Conservation (phyloP, 2,888 invertebrate genomes). For the Camptogramma bilineatum region DNA sequence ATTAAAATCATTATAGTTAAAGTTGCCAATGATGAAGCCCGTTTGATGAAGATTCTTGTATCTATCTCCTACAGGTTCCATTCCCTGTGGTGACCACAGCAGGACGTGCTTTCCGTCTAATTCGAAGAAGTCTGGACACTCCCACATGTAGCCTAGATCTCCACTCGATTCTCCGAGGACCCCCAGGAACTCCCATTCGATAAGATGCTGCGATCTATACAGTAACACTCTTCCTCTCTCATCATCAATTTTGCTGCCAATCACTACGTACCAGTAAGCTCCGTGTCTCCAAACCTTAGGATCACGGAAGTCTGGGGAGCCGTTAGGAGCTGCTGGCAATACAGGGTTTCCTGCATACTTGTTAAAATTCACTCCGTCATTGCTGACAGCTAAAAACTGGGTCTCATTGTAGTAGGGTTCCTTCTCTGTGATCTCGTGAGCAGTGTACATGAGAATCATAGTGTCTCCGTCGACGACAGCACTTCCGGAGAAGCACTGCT, state of each 20-base stretch:
- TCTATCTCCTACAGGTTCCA: constrained; percentile 70
- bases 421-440: constrained; percentile 52
- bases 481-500: constrained; percentile 79
- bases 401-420: constrained; percentile 67
- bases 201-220: constrained; percentile 72
- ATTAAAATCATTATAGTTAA: constrained; percentile 71
- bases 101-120: constrained; percentile 73
- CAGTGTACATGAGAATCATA: constrained; percentile 74
- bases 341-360: constrained; percentile 78
- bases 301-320: constrained; percentile 77
- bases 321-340: constrained; percentile 63
- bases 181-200: constrained; percentile 69
- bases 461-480: constrained; percentile 70
- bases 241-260: constrained; percentile 72
- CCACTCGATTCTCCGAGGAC: constrained; percentile 71
- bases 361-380: constrained; percentile 71
- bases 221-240: constrained; percentile 69
- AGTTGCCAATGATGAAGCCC: constrained; percentile 77
- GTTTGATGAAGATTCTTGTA: constrained; percentile 73
- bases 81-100: constrained; percentile 77
- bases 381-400: constrained; percentile 73
- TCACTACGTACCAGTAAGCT: constrained; percentile 72
- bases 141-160: constrained; percentile 79
- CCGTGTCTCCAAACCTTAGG: constrained; percentile 78
- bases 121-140: constrained; percentile 83